phyloP scores from a whole-genome alignment of 1,140 invertebrate genomes.

The Paraescarpia echinospica region DNA sequence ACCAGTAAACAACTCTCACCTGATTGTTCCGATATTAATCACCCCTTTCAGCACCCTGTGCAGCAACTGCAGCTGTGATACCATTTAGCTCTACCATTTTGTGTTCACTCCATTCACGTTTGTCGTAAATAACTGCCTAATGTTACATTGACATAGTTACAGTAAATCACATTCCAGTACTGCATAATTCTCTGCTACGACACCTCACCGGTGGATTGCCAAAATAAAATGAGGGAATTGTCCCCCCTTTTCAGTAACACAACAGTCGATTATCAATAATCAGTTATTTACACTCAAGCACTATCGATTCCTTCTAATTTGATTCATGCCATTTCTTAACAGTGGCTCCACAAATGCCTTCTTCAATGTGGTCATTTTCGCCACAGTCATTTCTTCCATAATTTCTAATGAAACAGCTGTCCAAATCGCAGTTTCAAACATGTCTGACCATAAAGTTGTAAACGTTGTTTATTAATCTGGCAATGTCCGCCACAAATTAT shows the following conservation, averaged over 20 bases:
- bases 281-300: neutral
- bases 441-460: neutral
- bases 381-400: neutral
- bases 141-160: neutral
- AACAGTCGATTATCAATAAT: neutral
- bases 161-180: neutral
- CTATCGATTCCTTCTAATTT: neutral
- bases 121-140: neutral
- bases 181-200: neutral
- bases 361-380: neutral
- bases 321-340: neutral
- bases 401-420: neutral
- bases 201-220: neutral
- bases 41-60: neutral
- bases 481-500: neutral
- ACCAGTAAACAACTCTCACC: neutral
- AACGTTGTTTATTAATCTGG: neutral
- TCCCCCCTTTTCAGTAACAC: neutral
- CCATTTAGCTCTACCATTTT: neutral
- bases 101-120: neutral
- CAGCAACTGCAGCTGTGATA: neutral
- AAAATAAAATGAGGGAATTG: neutral
- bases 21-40: neutral
- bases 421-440: neutral
- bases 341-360: neutral